These are phyloP conservation scores for Orycteropus afer DNA, from an alignment of 2,113 vertebrate species.

Conservation along the genomic window DNA sequence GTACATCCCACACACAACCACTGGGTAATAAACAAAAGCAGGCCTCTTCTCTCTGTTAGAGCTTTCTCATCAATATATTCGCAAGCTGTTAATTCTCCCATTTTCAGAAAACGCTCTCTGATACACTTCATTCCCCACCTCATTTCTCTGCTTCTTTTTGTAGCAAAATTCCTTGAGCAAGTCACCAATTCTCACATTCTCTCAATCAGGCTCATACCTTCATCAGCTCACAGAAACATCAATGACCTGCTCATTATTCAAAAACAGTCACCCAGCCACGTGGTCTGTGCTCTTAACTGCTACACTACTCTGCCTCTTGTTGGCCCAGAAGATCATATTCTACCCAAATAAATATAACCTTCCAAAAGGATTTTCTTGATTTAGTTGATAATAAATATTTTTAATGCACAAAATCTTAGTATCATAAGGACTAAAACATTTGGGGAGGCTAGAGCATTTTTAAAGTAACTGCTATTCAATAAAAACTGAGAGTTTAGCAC, in stretches of 20 bases:
- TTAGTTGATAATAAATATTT: slow-evolving; percentile 60
- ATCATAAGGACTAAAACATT: slow-evolving; percentile 42
- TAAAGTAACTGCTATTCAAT: slow-evolving; percentile 51
- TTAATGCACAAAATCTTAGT: slow-evolving; percentile 57
- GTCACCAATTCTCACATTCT: not conserved
- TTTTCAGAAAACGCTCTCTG: not conserved
- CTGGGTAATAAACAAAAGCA: not conserved
- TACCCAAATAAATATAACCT: slow-evolving; percentile 36
- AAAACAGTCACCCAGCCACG: not conserved
- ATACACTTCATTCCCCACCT: not conserved
- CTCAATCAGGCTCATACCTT: not conserved
- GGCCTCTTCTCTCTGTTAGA: not conserved
- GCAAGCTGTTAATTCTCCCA: not conserved
- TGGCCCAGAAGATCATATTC: slow-evolving; percentile 9
- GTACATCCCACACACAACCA: too few relatives aligned
- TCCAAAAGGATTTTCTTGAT: slow-evolving; percentile 42
- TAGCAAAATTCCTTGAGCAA: not conserved
- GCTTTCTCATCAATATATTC: not conserved
- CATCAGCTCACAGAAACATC: not conserved
- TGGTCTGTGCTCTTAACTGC: not conserved
- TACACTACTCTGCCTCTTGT: not conserved
- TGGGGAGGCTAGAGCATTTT: slow-evolving; percentile 11
- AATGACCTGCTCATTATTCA: not conserved
- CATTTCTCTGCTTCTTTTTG: not conserved
- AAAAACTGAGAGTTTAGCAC: slow-evolving; percentile 34